Conservation (phyloP, 2,888 invertebrate genomes). For the Drosophila pullipes region DNA sequence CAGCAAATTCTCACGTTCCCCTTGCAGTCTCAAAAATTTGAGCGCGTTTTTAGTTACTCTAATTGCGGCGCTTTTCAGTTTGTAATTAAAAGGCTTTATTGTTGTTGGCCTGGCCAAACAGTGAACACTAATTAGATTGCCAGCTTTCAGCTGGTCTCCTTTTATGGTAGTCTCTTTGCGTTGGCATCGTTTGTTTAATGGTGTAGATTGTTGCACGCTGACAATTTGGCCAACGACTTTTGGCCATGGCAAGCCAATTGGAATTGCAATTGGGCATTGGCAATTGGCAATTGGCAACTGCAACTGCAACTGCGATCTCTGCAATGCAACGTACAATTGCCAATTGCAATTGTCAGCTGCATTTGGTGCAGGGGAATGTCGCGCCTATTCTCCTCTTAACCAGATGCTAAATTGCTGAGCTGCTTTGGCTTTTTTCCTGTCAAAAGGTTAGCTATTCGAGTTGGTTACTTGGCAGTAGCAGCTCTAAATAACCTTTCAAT, state of each 20-base stretch:
- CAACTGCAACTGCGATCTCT: slow-evolving; percentile 7
- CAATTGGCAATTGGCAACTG: slow-evolving; percentile 8
- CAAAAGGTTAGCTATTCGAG: slow-evolving; percentile 35
- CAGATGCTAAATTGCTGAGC: slow-evolving; percentile 70
- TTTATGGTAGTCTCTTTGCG: slow-evolving; percentile 59
- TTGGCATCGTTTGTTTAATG: slow-evolving; percentile 80
- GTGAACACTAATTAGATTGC: slow-evolving; percentile 79
- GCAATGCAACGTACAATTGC: slow-evolving; percentile 13
- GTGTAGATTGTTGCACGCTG: slow-evolving; percentile 81
- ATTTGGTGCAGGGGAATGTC: slow-evolving; percentile 75
- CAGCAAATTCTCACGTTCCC: slow-evolving; percentile 71
- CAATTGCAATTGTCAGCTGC: slow-evolving; percentile 65
- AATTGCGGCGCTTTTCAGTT: slow-evolving; percentile 64
- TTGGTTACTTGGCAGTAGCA: slow-evolving; percentile 38
- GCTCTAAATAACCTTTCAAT: slow-evolving; percentile 49
- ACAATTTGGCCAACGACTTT: slow-evolving; percentile 71
- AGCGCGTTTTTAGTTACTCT: slow-evolving; percentile 58
- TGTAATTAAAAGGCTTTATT: slow-evolving; percentile 74
- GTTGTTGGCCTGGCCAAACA: slow-evolving; percentile 45
- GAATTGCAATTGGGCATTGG: slow-evolving; percentile 30
- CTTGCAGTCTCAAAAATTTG: slow-evolving; percentile 22
- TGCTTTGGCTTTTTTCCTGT: neutral
- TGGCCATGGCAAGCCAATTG: slow-evolving; percentile 58
- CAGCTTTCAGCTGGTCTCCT: slow-evolving; percentile 58
- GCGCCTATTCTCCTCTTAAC: slow-evolving; percentile 74